phyloP scores from a whole-genome alignment of 2,113 vertebrate species.

The Sturnira hondurensis region DNA sequence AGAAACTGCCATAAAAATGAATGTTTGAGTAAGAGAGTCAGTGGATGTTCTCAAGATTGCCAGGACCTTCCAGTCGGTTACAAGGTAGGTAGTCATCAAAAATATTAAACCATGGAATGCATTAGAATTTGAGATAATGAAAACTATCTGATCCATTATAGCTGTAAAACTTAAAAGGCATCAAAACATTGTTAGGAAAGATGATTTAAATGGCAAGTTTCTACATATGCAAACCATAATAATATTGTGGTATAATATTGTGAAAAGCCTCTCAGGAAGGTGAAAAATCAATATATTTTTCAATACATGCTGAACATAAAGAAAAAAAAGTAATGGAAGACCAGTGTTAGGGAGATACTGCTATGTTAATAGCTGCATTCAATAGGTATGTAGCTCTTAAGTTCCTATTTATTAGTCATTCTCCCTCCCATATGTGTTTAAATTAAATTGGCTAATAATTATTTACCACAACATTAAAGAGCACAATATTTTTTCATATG shows the following conservation, averaged over 20 bases:
- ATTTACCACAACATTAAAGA: background rate
- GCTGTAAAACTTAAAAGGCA: background rate
- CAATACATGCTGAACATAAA: background rate
- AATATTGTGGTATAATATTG: background rate
- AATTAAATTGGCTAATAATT: background rate
- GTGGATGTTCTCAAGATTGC: constrained; percentile 96
- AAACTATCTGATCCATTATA: background rate
- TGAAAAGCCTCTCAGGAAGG: background rate
- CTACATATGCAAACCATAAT: background rate
- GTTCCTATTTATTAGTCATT: background rate
- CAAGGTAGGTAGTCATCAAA: constrained; percentile 85
- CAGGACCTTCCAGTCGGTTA: constrained; percentile 94
- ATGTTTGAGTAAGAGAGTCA: constrained; percentile 94
- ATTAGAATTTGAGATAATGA: background rate
- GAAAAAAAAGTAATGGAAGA: background rate
- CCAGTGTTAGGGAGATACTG: background rate
- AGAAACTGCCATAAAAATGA: constrained; percentile 95
- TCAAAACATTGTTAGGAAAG: background rate
- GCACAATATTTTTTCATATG: background rate
- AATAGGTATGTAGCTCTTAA: background rate
- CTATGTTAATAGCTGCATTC: background rate
- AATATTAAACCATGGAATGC: background rate
- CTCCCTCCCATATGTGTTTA: background rate
- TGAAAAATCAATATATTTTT: background rate
- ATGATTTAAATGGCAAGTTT: background rate